Evolutionary conservation across 2,888 invertebrate genomes (phyloP), one percentile per base, ranked within the genome.

Genomic region (Rhagium mordax): DNA sequence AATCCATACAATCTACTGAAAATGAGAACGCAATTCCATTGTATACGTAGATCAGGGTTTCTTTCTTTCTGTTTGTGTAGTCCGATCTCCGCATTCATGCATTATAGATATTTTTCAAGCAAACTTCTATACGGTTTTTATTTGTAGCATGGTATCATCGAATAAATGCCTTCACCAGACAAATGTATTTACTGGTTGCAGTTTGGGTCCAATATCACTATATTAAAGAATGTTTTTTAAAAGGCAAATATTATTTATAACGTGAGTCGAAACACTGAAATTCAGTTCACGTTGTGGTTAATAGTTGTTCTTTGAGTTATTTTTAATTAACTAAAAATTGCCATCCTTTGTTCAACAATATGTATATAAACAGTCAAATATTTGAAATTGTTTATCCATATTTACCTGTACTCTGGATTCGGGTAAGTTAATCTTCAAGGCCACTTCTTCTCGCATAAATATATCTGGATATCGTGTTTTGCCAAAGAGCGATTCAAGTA

Each of bases 401-500:
- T 87, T 89, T 88, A 98, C 98, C 95, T 99, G 98, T 15, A 99
- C 98, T 89, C 99, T 91, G 29, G 98, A 98, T 89, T 99, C 99
- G 0, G 99, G 98, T 71, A 99, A 90, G 89, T 96, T 98, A 85
- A 99, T 99, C 90, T 99, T 98, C 77, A 98, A 89, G 0, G 99
- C 99, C 75, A 99, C 98, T 89, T 99, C 99, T 86, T 99, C 99
- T 72, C 99, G 89, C 98, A 98, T 98, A 90, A 99, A 99, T 87
- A 99, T 99, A 89, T 99, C 99, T 13, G 99, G 96, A 90, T 99
- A 99, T 84, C 98, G 90, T 18, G 98, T 99, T 90, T 98, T 98
- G 81, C 94, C 93, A 89, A 99, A 99, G 70, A 98, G 90, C 0
- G 95, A 91, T 87, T 99, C 99, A 78, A 99, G 89, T 21, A 99